Evolutionary conservation across 1,140 invertebrate species (phyloP), one percentile per base, ranked within the genome.

Genomic region (Lordiphosa collinella): DNA sequence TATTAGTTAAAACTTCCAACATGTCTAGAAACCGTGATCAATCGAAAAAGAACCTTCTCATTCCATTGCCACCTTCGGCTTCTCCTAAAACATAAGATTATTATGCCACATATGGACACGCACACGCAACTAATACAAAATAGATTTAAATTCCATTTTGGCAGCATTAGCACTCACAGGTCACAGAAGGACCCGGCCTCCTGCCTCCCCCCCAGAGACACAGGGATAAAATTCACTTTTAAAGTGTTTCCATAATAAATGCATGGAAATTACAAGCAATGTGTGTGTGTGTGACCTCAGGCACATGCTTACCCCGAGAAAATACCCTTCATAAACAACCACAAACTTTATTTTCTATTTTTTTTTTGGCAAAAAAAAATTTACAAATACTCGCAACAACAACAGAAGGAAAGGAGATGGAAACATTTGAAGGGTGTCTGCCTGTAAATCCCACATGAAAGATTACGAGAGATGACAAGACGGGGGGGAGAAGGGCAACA

Each of bases 311-410:
- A 14, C 6, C 37, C 10, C 14, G 2, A 14, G 14, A 12, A 13
- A 6, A 11, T 36, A 36, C 40, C 9, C 2, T 11, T 11, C n/a
- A 60, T 66, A 80, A 67, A 66, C 56, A 82, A 80, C 57, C 46
- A 47, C 31, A 32, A 58, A 38, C 25, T 25, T 25, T 25, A 25
- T 25, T 25, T 25, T 25, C 6, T n/a, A n/a, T n/a, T 25, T 25
- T 25, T 6, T 25, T 25, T 6, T 6, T 7, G 0, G 52, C n/a
- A n/a, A n/a, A 43, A 48, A 25, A 25, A 87, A 87, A 87, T 87
- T 84, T 87, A 87, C 87, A 87, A 87, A 76, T 84, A 79, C 18
- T 18, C 4, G 18, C 18, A 18, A 18, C 18, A 18, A 18, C 18
- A 18, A 18, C 84, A 72, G 73, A 74, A 72, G 71, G 63, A 76